Evolutionary conservation across 2,888 invertebrate species (phyloP), one percentile per base, ranked within the genome.

Genomic region (Amphipoea lucens): DNA sequence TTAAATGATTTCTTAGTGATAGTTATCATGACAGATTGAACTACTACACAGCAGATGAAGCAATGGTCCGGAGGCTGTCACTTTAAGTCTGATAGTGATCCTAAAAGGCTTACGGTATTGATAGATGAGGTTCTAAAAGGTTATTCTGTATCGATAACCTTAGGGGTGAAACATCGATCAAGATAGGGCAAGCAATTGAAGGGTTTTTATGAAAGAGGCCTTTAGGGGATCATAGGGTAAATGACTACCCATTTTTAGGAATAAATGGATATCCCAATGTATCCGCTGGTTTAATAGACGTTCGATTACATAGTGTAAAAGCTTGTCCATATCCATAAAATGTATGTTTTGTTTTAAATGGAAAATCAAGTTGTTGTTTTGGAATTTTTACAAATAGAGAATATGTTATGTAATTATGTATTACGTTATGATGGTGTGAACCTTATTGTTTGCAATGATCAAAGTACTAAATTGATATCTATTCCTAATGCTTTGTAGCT

Each of bases 131-230:
- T 57, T 14, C 51, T 76, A 65, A 84, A 83, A 79, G 73, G 70
- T 60, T 74, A 79, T 74, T 78, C 29, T 82, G 63, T 86, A 78
- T 83, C 83, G 62, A 78, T 86, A 78, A 84, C 57, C 51, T 54
- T 68, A 45, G 54, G 83, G 71, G 54, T 68, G 48, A 62, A 79
- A 65, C 87, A 87, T 85, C 84, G 74, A 85, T 85, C 84, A 85
- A 36, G 69, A 67, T 71, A 73, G 70, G 63, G 42, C 20, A 45
- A 76, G 63, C 87, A 79, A 73, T 87, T 79, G 66, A 67, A 83
- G 75, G 70, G 73, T 74, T 87, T 66, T 79, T 76, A 29, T 83
- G 4, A 57, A 69, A 68, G 29, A 20, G 29, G 66, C 23, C 67
- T 36, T 65, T 67, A 20, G 45, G 66, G 57, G 77, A 82, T 79